Conservation (phyloP, 2,888 invertebrate genomes). For the Brachyopa scutellaris region DNA sequence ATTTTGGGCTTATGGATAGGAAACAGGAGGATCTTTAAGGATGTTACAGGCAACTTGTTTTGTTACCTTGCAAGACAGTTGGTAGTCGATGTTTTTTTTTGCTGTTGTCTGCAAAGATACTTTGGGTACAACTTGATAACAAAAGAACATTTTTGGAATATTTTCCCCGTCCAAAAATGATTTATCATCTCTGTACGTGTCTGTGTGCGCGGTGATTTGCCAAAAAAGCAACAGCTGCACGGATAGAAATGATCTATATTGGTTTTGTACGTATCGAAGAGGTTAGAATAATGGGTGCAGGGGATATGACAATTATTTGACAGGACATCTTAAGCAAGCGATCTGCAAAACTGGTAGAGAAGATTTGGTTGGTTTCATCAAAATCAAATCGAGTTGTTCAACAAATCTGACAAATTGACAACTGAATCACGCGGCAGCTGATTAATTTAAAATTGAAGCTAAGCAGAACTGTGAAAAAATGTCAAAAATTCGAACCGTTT, state of each 20-base stretch:
- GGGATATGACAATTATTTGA: slow-evolving; percentile 26
- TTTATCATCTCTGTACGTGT: slow-evolving; percentile 22
- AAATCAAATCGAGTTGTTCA: no score
- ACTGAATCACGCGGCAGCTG: no score
- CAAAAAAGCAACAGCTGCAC: slow-evolving; percentile 32
- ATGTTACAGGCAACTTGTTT: slow-evolving; percentile 56
- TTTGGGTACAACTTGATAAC: slow-evolving; percentile 30
- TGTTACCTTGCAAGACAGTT: background rate
- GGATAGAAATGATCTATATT: slow-evolving; percentile 30
- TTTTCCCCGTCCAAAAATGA: slow-evolving; percentile 29
- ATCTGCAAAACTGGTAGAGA: no score
- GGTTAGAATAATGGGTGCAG: background rate
- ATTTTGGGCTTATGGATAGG: slow-evolving; percentile 7
- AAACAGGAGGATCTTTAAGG: slow-evolving; percentile 32
- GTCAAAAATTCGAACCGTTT: no score
- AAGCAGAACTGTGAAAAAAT: no score
- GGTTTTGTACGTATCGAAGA: slow-evolving; percentile 10
- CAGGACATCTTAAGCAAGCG: background rate
- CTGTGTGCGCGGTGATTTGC: slow-evolving; percentile 1
- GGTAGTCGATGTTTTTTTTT: background rate
- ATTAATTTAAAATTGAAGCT: no score
- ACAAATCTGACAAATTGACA: no score
- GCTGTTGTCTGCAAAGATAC: background rate
- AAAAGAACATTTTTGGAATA: slow-evolving; percentile 26
- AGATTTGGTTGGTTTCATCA: no score